Percentiles rank a stretch among this genome's conserved stretches.
These are phyloP conservation scores for Cordilura impudica DNA, from an alignment of 2,888 invertebrate species.

Conservation along the genomic window DNA sequence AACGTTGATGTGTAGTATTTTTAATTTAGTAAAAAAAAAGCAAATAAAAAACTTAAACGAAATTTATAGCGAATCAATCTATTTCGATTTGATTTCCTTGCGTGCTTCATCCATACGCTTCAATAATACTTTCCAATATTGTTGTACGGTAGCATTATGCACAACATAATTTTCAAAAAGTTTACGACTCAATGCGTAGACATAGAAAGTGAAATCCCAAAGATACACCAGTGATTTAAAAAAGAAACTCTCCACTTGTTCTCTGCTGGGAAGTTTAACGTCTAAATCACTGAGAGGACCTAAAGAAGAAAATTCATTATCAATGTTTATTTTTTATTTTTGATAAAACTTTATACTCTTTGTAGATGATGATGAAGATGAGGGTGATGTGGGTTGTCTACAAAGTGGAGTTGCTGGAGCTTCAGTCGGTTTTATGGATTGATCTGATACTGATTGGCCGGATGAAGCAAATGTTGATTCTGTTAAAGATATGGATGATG, in stretches of 20 bases:
- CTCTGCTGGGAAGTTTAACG: conserved; percentile 66
- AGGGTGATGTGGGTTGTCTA: neutral
- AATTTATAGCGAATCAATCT: neutral
- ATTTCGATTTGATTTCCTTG: conserved; percentile 41
- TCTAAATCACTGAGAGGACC: conserved; percentile 13
- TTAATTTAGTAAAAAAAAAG: neutral
- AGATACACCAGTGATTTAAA: conserved; percentile 72
- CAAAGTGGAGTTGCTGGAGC: neutral
- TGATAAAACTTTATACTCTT: neutral
- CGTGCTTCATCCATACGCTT: conserved; percentile 54
- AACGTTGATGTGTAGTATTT: neutral
- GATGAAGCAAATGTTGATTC: neutral
- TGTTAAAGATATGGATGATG: neutral
- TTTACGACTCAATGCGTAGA: conserved; percentile 61
- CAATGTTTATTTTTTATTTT: conserved; percentile 3
- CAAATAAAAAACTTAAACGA: neutral
- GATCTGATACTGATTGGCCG: neutral
- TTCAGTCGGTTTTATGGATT: neutral
- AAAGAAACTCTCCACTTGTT: conserved; percentile 71
- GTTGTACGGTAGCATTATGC: conserved; percentile 57
- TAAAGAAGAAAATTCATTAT: conserved; percentile 16
- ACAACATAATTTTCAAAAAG: conserved; percentile 59
- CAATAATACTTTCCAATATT: conserved; percentile 52
- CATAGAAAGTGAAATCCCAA: conserved; percentile 69
- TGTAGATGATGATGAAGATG: neutral